Evolutionary conservation across 92 coral and sea anemone species (phyloP).

Genomic region (Siderastrea radians): DNA sequence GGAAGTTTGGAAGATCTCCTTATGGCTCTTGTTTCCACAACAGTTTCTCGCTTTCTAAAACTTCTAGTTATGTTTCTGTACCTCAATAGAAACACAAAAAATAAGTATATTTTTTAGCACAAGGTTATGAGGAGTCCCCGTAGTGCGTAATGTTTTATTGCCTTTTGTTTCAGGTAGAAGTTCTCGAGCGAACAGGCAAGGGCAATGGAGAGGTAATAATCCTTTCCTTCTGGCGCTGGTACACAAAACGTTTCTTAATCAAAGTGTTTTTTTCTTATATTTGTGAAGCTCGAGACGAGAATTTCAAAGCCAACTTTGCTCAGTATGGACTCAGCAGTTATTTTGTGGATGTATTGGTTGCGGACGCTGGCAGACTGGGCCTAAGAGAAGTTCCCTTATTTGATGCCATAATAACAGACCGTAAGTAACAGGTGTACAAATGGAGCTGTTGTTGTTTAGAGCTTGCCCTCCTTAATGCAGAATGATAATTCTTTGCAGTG

Average conservation of each 20-base stretch:
- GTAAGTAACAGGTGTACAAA: conserved; percentile 66
- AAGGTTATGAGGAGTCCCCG: too few species aligned
- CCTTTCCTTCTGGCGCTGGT: background rate
- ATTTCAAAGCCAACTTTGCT: conserved; percentile 82
- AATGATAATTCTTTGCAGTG: too few species aligned
- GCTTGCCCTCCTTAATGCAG: too few species aligned
- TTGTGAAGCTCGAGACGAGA: conserved; percentile 82
- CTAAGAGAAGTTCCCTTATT: conserved; percentile 84
- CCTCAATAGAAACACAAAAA: too few species aligned
- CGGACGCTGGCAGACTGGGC: conserved; percentile 88
- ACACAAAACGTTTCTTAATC: background rate
- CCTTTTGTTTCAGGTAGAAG: conserved; percentile 77
- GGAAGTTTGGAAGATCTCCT: too few species aligned
- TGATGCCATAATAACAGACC: conserved; percentile 97
- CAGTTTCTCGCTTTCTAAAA: too few species aligned
- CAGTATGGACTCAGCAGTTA: conserved; percentile 80
- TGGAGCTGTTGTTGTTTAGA: background rate
- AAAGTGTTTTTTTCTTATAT: background rate
- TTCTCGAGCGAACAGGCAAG: conserved; percentile 85
- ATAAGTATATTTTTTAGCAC: too few species aligned
- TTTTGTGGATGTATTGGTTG: conserved; percentile 88
- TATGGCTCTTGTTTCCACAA: too few species aligned
- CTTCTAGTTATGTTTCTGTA: too few species aligned
- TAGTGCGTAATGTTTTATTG: background rate
- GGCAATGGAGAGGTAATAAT: conserved; percentile 90